Evolutionary conservation across 2,888 invertebrate genomes (phyloP), one percentile per base, ranked within the genome.

Genomic region (Calameuta pallipes): DNA sequence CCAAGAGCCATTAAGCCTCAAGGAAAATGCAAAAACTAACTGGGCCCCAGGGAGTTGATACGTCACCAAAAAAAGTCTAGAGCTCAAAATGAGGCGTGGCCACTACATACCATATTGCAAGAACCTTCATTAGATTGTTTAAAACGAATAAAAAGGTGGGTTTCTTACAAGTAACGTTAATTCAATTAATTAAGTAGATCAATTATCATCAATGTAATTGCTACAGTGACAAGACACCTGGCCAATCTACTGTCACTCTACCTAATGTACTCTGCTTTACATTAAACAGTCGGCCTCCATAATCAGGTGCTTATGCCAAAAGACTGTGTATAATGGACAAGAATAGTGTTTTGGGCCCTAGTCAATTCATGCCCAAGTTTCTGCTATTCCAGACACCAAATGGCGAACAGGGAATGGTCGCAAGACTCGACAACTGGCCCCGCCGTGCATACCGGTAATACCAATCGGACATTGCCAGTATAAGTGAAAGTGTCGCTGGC

Each of bases 401-500:
- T 23, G 71, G 71, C 33, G 71, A 71, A 71, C 71, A 56, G 23
- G 31, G 31, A 71, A 71, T 12, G 71, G 31, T 71, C 71, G 71
- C 34, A 37, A 37, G 35, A 73, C 75, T 78, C 69, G 76, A 31
- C 34, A 75, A 75, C 68, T 76, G 78, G 75, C 74, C 74, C 37
- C 35, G 74, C 36, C 34, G 11, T 34, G 36, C 74, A 34, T 56
- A 56, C 56, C 56, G 56, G 56, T 56, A 56, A 56, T 56, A 23
- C 56, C 71, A 23, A 71, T 71, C 71, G 71, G 71, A 71, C 71
- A 71, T 71, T 34, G 71, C 33, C 71, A 34, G 71, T 71, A 76
- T 74, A 82, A 84, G 84, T 84, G 84, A 84, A 84, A 84, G 84
- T 84, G 83, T 84, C 84, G 81, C 83, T 80, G 79, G 83, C 80